Percentiles rank a stretch among this genome's conserved stretches.
Conservation (phyloP, 2,888 invertebrate species). For the Drosophila meridionalis region DNA sequence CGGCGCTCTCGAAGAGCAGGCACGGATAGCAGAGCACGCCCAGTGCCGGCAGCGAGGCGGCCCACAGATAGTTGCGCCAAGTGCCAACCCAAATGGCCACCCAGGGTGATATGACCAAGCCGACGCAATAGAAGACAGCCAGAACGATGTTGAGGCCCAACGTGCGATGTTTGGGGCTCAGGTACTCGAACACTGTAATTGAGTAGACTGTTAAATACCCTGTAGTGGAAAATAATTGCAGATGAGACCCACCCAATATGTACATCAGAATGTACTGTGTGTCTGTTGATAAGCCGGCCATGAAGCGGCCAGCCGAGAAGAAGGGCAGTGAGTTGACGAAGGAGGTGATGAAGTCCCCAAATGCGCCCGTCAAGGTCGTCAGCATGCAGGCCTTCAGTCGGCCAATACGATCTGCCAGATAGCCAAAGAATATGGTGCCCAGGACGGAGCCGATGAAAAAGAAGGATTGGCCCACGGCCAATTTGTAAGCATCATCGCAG, state of each 20-base stretch:
- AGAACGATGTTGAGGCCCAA: conserved; percentile 87
- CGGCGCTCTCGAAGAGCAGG: conserved; percentile 87
- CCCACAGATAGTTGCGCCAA: conserved; percentile 86
- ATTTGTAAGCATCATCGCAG: conserved; percentile 86
- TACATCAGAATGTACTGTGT: conserved; percentile 87
- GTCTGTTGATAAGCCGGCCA: conserved; percentile 87
- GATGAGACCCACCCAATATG: conserved; percentile 86
- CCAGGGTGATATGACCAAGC: conserved; percentile 86
- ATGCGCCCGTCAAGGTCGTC: conserved; percentile 86
- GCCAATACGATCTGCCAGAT: conserved; percentile 86
- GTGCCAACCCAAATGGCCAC: conserved; percentile 84
- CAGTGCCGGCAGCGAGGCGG: conserved; percentile 86
- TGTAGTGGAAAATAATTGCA: neutral
- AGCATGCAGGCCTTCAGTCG: conserved; percentile 87
- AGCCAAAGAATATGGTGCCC: conserved; percentile 87
- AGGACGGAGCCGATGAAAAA: conserved; percentile 87
- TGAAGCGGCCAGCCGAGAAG: conserved; percentile 86
- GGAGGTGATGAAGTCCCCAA: conserved; percentile 86
- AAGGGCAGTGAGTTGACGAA: conserved; percentile 84
- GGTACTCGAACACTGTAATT: conserved; percentile 87
- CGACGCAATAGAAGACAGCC: conserved; percentile 86
- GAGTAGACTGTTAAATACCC: neutral
- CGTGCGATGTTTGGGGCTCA: conserved; percentile 86
- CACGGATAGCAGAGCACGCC: conserved; percentile 85
- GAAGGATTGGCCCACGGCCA: conserved; percentile 87